Base-by-base conservation (phyloP, 2,888 invertebrate species). In the Drosophila gaucha region DNA sequence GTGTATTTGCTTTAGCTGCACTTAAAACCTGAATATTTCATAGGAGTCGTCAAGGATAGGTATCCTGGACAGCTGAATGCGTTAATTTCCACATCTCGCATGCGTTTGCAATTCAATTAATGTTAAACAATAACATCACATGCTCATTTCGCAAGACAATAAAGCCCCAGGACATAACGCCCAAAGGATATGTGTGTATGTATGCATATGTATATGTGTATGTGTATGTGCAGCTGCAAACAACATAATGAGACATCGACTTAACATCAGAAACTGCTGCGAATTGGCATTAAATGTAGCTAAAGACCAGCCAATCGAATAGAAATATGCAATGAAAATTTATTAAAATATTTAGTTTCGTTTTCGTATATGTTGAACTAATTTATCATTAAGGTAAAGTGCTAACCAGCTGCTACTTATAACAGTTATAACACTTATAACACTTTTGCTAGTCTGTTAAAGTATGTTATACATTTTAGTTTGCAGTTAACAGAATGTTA, bases 31-130 rank as follows among this genome's bases (percentile, higher is more conserved):
- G 49, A 56, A 71, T 71, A 63, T 65, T 76, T 67, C 44, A 74
- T 66, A 36, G 33, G 39, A 26, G 59, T 33, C 28, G 28, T 41
- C 31, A 3, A 51, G 36, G 38, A 30, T 16, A 57, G 66, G 57
- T 44, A 57, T 9, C 26, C 49, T 50, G n/a, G n/a, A n/a, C n/a
- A n/a, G n/a, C n/a, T n/a, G n/a, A n/a, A n/a, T n/a, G 57, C 22
- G 60, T 14, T 57, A 60, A 65, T 59, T 68, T 65, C 41, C 47
- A 54, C 46, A 41, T 36, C 22, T 26, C 26, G 36, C 26, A 28
- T 43, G 63, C 31, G 54, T 9, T 8, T 57, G 62, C 73, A 75
- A 75, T 74, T 74, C 67, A 74, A 74, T 74, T 74, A 75, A 75
- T 75, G 62, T 58, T 70, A 26, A 33, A 39, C 69, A 70, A 71